Evolutionary conservation across 2,113 vertebrate genomes (phyloP).

Genomic region (Oreochromis niloticus): DNA sequence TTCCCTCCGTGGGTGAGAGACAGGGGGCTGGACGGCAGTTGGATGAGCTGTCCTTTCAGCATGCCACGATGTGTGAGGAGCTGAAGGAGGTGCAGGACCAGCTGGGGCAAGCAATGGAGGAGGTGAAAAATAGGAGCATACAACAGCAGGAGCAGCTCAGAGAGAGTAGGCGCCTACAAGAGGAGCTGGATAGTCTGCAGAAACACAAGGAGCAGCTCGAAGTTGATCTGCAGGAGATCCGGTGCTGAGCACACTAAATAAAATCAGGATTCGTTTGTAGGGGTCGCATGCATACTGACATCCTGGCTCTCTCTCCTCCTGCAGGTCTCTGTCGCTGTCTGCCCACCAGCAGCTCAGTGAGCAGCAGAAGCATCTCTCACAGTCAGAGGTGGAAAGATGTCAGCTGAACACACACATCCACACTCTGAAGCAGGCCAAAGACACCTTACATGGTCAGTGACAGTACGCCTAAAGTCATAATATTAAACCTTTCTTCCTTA

Average conservation of each 20-base stretch:
- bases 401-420: slow-evolving; percentile 76
- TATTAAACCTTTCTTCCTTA: background rate
- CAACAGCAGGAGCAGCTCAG: slow-evolving; percentile 68
- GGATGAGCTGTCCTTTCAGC: slow-evolving; percentile 63
- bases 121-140: slow-evolving; percentile 24
- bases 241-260: slow-evolving; percentile 48
- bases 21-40: slow-evolving; percentile 48
- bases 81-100: slow-evolving; percentile 63
- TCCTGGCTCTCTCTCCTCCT: background rate
- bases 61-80: slow-evolving; percentile 23
- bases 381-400: slow-evolving; percentile 66
- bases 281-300: background rate
- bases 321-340: slow-evolving; percentile 68
- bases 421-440: slow-evolving; percentile 74
- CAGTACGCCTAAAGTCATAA: background rate
- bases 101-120: slow-evolving; percentile 31
- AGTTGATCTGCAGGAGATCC: slow-evolving; percentile 71
- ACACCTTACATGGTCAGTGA: slow-evolving; percentile 75
- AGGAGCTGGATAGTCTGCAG: slow-evolving; percentile 52
- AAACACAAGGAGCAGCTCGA: slow-evolving; percentile 59
- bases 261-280: background rate
- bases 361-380: slow-evolving; percentile 69
- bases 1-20: slow-evolving; percentile 17
- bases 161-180: slow-evolving; percentile 68
- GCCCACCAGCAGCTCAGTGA: slow-evolving; percentile 76